Evolutionary conservation across 2,888 invertebrate species (phyloP).

Genomic region (Leptopterna dolabrata): DNA sequence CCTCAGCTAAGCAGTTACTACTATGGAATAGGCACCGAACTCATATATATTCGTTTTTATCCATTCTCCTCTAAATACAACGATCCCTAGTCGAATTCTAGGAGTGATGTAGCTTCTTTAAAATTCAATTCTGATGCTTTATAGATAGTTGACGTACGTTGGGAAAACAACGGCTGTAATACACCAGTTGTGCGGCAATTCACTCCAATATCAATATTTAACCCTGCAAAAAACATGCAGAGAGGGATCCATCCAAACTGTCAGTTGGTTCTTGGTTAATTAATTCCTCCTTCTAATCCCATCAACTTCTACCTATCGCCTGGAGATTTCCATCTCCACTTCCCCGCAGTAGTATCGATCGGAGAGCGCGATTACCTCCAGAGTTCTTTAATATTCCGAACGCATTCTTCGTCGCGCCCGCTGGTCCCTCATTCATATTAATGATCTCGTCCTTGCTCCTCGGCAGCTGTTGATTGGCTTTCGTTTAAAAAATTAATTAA

Average conservation of each 20-base stretch:
- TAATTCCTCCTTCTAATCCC: neutral
- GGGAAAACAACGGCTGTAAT: no score
- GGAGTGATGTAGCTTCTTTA: no score
- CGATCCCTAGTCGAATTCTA: no score
- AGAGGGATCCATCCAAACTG: neutral
- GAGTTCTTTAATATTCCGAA: neutral
- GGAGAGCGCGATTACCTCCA: neutral
- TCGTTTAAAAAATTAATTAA: constrained; percentile 11
- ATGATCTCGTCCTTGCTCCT: neutral
- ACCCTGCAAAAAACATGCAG: neutral
- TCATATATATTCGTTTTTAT: no score
- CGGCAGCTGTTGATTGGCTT: neutral
- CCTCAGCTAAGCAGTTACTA: no score
- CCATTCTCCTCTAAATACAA: no score
- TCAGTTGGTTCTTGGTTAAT: neutral
- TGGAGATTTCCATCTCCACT: neutral
- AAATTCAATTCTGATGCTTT: no score
- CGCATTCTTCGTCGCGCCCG: neutral
- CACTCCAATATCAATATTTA: no score
- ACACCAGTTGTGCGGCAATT: no score
- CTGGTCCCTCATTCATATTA: neutral
- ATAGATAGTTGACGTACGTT: no score
- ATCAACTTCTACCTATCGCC: neutral
- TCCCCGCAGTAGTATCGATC: neutral
- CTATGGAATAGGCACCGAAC: no score